phyloP scores from a whole-genome alignment of 2,797 vertebrate species.

The Hydrocynus forskahlii region DNA sequence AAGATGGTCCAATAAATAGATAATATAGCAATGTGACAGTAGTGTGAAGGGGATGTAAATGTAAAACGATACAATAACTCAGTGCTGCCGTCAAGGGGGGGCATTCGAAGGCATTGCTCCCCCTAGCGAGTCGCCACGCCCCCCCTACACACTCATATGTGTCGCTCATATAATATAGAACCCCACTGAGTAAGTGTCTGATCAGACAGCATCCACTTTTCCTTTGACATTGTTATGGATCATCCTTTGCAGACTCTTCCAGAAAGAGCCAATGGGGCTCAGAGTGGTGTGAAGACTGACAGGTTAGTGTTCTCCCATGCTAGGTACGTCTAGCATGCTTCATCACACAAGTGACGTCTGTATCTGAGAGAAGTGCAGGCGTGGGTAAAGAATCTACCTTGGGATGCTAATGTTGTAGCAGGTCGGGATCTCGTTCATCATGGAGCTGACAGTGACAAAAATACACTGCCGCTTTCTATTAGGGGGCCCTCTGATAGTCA shows the following conservation, averaged over 20 bases:
- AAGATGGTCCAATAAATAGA: too few relatives aligned
- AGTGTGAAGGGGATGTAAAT: too few relatives aligned
- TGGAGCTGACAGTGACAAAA: neutral
- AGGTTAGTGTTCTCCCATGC: conserved; percentile 9
- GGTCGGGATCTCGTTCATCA: conserved; percentile 11
- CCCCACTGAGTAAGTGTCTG: too few relatives aligned
- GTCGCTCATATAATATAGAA: too few relatives aligned
- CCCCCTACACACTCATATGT: too few relatives aligned
- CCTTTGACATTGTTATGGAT: neutral
- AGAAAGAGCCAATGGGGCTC: neutral
- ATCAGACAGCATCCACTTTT: neutral
- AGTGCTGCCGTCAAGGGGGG: too few relatives aligned
- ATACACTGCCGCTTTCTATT: conserved; percentile 2
- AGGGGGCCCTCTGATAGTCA: neutral
- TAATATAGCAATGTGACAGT: too few relatives aligned
- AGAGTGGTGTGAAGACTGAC: neutral
- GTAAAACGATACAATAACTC: neutral
- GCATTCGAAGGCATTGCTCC: too few relatives aligned
- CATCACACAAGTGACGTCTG: conserved; percentile 16
- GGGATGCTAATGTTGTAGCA: conserved; percentile 14
- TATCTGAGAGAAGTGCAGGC: conserved; percentile 1
- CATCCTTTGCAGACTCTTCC: neutral
- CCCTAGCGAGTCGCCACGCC: neutral
- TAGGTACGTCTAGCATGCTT: neutral
- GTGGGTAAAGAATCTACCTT: neutral